phyloP scores from a whole-genome alignment of 1,140 invertebrate species.

The Alviniconcha marisindica region DNA sequence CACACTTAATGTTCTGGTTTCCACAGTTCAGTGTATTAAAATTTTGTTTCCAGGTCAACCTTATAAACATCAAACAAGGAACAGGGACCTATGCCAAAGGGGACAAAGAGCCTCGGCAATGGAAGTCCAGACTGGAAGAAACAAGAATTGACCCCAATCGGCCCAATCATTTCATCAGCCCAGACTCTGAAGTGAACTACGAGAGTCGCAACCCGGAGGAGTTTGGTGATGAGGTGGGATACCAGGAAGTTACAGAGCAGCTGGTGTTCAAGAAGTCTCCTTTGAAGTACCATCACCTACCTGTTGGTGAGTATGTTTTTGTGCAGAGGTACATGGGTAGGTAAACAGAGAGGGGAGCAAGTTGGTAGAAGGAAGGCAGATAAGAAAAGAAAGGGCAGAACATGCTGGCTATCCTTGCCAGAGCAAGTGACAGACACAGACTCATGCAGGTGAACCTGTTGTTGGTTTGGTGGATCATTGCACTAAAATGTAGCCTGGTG shows the following conservation, averaged over 20 bases:
- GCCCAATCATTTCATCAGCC: conserved; percentile 56
- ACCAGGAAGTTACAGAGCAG: conserved; percentile 61
- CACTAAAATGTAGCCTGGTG: too few species aligned
- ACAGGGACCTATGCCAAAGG: conserved; percentile 58
- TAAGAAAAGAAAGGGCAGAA: too few species aligned
- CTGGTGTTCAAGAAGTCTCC: conserved; percentile 48
- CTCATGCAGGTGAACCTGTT: too few species aligned
- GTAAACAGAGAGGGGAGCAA: too few species aligned
- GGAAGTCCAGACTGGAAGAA: conserved; percentile 47
- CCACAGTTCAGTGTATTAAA: too few species aligned
- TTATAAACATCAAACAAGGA: conserved; percentile 63
- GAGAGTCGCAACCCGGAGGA: conserved; percentile 62
- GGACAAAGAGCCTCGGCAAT: conserved; percentile 52
- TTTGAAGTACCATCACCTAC: conserved; percentile 63
- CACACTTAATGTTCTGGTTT: too few species aligned
- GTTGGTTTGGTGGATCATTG: too few species aligned
- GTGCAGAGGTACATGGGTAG: too few species aligned
- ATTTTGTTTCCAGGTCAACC: conserved; percentile 29
- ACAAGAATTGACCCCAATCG: conserved; percentile 56
- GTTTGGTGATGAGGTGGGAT: conserved; percentile 71
- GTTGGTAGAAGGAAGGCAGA: too few species aligned
- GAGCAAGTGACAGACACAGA: too few species aligned
- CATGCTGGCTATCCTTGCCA: too few species aligned
- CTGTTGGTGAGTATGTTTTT: conserved; percentile 56
- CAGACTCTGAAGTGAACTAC: conserved; percentile 61